Evolutionary conservation across 1,140 invertebrate species (phyloP), one percentile per base, ranked within the genome.

Genomic region (Cephus cinctus): DNA sequence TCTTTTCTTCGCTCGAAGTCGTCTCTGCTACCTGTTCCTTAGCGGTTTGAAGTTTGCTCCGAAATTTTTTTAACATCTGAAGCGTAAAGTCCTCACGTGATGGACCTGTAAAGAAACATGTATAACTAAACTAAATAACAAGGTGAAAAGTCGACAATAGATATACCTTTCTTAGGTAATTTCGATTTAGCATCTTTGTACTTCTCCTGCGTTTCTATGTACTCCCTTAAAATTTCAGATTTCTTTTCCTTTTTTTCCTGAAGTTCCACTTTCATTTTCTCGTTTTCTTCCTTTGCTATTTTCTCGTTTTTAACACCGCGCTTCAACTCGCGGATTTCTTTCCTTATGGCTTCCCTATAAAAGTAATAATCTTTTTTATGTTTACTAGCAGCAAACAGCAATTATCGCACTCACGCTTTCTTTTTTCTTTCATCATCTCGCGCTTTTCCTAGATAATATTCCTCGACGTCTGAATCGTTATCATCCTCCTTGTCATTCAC

Each of bases 51-150:
- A 96, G 70, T 73, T 90, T 92, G 2, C 77, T 83, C 67, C 87
- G 86, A 63, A 98, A 98, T 70, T 92, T 92, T 0, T 83, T 83
- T 30, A 98, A 70, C 19, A 96, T 64, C 23, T 84, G 76, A 34
- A 94, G 71, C 0, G 94, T 96, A 54, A 85, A 86, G 52, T 80
- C 69, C 71, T 89, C 87, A 31, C 84, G 64, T 1, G 62, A 65
- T 27, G 39, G 12, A 15, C 68, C 73, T 75, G n/a, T n/a, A n/a
- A n/a, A n/a, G n/a, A n/a, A n/a, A n/a, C n/a, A n/a, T n/a, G n/a
- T n/a, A n/a, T n/a, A n/a, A n/a, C n/a, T 18, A 20, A 52, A 52
- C 32, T n/a, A 15, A 46, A 11, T 8, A 25, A 20, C 8, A 42
- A 40, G 27, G 46, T 31, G 3, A 31, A 43, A 46, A 46, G 12